These are phyloP conservation scores for Sceloporus tristichus DNA, from an alignment of 2,113 vertebrate species.

Conservation along the genomic window DNA sequence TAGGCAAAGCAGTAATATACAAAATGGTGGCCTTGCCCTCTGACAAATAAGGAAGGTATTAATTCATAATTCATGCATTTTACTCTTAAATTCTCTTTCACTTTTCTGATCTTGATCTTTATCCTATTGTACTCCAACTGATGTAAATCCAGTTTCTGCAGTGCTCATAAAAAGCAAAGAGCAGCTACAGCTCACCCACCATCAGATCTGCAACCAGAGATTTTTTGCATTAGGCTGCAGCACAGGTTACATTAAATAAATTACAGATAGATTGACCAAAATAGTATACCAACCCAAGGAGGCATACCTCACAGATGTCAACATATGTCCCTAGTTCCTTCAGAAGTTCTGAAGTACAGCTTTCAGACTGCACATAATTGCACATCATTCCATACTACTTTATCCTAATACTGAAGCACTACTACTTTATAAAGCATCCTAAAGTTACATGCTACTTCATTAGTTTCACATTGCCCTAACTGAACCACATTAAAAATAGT, in stretches of 20 bases:
- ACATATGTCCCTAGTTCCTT: not conserved
- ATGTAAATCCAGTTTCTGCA: not conserved
- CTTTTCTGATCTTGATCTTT: not conserved
- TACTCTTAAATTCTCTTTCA: not conserved
- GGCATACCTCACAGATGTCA: not conserved
- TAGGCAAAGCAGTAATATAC: not conserved
- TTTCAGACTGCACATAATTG: not conserved
- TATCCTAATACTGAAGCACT: not conserved
- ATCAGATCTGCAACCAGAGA: not conserved
- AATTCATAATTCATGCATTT: not conserved
- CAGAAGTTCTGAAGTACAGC: not conserved
- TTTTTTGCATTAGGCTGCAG: not conserved
- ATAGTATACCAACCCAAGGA: not conserved
- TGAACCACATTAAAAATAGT: not conserved
- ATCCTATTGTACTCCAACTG: no score
- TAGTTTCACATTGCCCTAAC: not conserved
- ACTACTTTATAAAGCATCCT: not conserved
- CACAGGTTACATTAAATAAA: not conserved
- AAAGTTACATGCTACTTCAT: not conserved
- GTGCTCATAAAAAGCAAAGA: not conserved
- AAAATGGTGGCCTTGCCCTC: not conserved
- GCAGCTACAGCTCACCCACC: not conserved
- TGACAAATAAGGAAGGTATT: not conserved
- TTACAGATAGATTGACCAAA: not conserved
- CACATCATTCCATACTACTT: not conserved